Evolutionary conservation across 2,888 invertebrate genomes (phyloP), one percentile per base, ranked within the genome.

Genomic region (Platynereis dumerilii): DNA sequence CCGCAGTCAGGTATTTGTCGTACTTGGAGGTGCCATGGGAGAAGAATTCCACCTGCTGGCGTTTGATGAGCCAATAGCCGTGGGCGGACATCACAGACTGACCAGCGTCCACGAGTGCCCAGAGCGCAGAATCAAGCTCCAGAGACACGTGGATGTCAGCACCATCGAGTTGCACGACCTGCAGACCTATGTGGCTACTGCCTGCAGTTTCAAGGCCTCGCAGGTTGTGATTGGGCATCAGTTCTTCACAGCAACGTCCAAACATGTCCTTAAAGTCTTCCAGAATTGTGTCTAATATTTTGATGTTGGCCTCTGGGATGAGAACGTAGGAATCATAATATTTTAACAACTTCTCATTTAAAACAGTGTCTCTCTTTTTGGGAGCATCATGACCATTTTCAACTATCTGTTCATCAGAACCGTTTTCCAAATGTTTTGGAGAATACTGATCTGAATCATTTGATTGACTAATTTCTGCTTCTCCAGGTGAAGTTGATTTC

Each of bases 101-200:
- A 1, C 58, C 34, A 12, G 48, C 65, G 34, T 61, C 65, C 3
- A 45, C 58, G 1, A 65, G 15, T 17, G 28, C 39, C 57, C 59
- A 60, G 2, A 56, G 20, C 1, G 58, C 39, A 10, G 54, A 22
- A 29, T 48, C 48, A n/a, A 69, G 54, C 2, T 1, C n/a, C 17
- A 67, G 29, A 12, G 55, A 57, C 5, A 69, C n/a, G 28, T 48
- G 28, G 1, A 69, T 44, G 26, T 67, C 67, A 44, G 61, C 60
- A 12, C 56, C 54, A 27, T 69, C 67, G 10, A 67, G 62, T 10
- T 24, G 34, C 24, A 69, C 56, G 20, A 69, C 69, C 55, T 53
- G 48, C 12, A 65, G 55, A 7, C 65, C 67, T 22, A 67, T 65
- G 24, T 45, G 29, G 26, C 52, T 34, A 26, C 62, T 59, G 24